Conservation (phyloP, 2,888 invertebrate species). For the Parnassius apollo region DNA sequence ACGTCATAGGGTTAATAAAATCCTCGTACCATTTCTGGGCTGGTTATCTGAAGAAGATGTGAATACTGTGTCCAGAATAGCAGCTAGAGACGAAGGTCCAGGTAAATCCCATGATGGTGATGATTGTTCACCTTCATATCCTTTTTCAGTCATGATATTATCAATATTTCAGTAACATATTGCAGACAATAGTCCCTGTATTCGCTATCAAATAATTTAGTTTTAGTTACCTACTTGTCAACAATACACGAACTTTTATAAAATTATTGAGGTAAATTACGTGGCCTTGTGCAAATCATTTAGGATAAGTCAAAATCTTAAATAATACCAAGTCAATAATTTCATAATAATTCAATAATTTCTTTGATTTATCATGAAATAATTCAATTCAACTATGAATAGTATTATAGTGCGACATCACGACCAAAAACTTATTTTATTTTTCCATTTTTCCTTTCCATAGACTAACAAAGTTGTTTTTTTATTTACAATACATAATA, state of each 20-base stretch:
- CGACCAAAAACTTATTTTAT: constrained; percentile 31
- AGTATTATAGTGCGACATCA: constrained; percentile 29
- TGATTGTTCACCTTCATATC: constrained; percentile 60
- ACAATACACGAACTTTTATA: constrained; percentile 28
- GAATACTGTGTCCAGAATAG: constrained; percentile 84
- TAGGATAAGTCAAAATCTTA: neutral
- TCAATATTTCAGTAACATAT: constrained; percentile 41
- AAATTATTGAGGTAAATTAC: constrained; percentile 11
- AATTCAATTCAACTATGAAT: too few species aligned
- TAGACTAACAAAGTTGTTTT: constrained; percentile 7
- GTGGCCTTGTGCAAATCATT: constrained; percentile 13
- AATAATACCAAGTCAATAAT: neutral
- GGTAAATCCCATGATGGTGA: constrained; percentile 70
- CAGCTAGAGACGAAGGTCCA: constrained; percentile 79
- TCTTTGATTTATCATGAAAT: too few species aligned
- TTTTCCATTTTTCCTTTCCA: constrained; percentile 14
- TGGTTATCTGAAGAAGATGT: constrained; percentile 74
- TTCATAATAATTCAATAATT: constrained; percentile 4
- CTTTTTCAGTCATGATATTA: constrained; percentile 67
- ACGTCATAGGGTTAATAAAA: constrained; percentile 14
- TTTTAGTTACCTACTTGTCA: constrained; percentile 28
- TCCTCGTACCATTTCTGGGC: constrained; percentile 59
- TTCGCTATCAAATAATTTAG: constrained; percentile 19
- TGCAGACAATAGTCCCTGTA: constrained; percentile 29
- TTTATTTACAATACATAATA: too few species aligned